phyloP scores from a whole-genome alignment of 2,888 invertebrate species.

The Dorcus hopei region DNA sequence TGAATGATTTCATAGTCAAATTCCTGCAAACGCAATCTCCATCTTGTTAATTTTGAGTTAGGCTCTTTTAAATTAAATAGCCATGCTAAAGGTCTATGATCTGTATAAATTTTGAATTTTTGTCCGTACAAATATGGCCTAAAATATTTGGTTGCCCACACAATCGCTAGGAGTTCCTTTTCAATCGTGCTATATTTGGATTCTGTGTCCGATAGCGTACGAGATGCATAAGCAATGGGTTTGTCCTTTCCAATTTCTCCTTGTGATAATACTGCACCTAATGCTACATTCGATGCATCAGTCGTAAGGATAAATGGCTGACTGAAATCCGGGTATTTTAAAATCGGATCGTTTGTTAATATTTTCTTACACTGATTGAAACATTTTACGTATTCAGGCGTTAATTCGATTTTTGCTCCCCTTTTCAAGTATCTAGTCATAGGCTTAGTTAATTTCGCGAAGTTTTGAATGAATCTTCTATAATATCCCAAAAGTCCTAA shows the following conservation, averaged over 20 bases:
- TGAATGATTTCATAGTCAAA: too few relatives aligned
- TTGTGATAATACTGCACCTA: constrained; percentile 10
- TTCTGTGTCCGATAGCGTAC: neutral
- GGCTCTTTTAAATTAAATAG: too few relatives aligned
- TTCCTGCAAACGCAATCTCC: too few relatives aligned
- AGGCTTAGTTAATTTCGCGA: too few relatives aligned
- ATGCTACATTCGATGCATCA: constrained; percentile 10
- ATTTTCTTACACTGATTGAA: constrained; percentile 11
- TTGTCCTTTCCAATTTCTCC: constrained; percentile 1
- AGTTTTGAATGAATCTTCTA: too few relatives aligned
- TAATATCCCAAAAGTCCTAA: constrained; percentile 2
- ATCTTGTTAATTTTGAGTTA: too few relatives aligned
- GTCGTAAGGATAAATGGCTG: constrained; percentile 12
- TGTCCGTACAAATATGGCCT: too few relatives aligned
- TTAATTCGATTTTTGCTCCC: neutral
- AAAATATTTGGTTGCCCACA: too few relatives aligned
- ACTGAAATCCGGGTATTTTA: constrained; percentile 11
- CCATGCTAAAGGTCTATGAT: too few relatives aligned
- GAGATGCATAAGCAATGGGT: neutral
- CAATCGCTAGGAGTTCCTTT: too few relatives aligned
- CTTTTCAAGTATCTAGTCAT: too few relatives aligned
- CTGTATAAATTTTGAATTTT: too few relatives aligned
- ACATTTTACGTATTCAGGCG: neutral
- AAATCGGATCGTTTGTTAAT: constrained; percentile 12
- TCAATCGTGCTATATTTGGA: neutral